phyloP scores from a whole-genome alignment of 1,140 invertebrate genomes.

The Apolygus lucorum region DNA sequence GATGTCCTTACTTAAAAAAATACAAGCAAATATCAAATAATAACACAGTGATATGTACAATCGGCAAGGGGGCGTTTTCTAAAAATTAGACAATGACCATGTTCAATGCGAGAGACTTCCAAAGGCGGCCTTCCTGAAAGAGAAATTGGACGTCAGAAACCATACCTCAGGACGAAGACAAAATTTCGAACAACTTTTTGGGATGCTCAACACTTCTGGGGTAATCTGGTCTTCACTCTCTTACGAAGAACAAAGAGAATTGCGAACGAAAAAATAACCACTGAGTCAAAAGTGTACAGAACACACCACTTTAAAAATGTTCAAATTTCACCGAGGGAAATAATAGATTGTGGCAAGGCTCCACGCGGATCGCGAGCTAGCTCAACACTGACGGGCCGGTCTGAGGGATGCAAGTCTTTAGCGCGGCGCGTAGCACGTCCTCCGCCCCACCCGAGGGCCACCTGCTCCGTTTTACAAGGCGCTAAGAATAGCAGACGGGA shows the following conservation, averaged over 20 bases:
- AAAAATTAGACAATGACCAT: too few species aligned
- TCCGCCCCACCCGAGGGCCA: neutral
- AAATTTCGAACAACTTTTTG: neutral
- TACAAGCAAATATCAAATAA: too few species aligned
- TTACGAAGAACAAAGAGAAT: neutral
- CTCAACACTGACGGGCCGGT: constrained; percentile 1
- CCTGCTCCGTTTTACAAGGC: neutral
- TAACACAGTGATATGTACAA: too few species aligned
- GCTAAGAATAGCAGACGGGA: neutral
- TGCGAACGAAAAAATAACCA: neutral
- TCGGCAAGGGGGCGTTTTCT: too few species aligned
- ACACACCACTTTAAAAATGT: neutral
- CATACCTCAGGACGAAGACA: neutral
- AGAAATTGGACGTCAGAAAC: constrained; percentile 1
- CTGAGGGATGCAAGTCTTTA: neutral
- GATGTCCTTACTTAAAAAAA: too few species aligned
- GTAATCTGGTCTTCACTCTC: neutral
- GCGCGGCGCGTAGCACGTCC: neutral
- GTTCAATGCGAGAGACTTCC: too few species aligned
- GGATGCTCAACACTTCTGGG: constrained; percentile 3
- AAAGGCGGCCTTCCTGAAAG: constrained; percentile 3
- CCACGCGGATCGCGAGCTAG: constrained; percentile 11
- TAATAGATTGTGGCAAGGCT: neutral
- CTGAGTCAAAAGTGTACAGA: neutral
- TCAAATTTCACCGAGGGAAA: constrained; percentile 8